A percentile compares a stretch with the other conserved stretches of the same genome.
These are phyloP conservation scores for Halictus ligatus DNA, from an alignment of 2,888 invertebrate genomes.

Conservation along the genomic window DNA sequence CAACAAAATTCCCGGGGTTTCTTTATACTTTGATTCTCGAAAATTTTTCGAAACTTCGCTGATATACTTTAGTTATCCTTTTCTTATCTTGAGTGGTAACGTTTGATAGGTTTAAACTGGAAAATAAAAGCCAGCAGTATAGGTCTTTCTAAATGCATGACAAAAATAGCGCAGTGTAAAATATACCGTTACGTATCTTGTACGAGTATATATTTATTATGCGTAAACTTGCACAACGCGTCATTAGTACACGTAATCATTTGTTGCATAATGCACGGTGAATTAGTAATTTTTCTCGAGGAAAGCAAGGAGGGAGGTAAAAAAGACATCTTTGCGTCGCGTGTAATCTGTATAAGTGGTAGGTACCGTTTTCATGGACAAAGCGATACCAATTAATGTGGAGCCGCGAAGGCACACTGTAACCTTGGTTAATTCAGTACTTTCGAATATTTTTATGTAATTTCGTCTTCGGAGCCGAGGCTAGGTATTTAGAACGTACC, in stretches of 20 bases:
- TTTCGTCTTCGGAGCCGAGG: slow-evolving; percentile 32
- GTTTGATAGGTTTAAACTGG: background rate
- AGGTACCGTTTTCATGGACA: slow-evolving; percentile 49
- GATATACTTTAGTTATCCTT: background rate
- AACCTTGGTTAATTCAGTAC: slow-evolving; percentile 23
- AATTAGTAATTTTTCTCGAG: slow-evolving; percentile 53
- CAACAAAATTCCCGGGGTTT: background rate
- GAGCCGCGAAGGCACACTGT: background rate
- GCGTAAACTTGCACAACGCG: slow-evolving; percentile 57
- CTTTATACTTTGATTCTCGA: background rate
- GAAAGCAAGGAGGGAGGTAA: background rate
- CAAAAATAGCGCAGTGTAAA: slow-evolving; percentile 43
- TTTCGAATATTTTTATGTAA: slow-evolving; percentile 41
- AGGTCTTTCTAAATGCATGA: slow-evolving; percentile 28
- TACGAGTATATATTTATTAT: slow-evolving; percentile 47
- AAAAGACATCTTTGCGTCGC: slow-evolving; percentile 31
- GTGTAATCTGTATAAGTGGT: slow-evolving; percentile 46
- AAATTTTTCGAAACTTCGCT: background rate
- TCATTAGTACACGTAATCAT: slow-evolving; percentile 52
- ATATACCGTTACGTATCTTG: slow-evolving; percentile 53
- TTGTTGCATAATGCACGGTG: slow-evolving; percentile 58
- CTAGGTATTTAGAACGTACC: slow-evolving; percentile 48
- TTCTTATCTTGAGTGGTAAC: background rate
- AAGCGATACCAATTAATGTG: slow-evolving; percentile 38
- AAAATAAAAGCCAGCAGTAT: slow-evolving; percentile 10